Evolutionary conservation across 1,140 invertebrate genomes (phyloP).

Genomic region (Gerris buenoi): DNA sequence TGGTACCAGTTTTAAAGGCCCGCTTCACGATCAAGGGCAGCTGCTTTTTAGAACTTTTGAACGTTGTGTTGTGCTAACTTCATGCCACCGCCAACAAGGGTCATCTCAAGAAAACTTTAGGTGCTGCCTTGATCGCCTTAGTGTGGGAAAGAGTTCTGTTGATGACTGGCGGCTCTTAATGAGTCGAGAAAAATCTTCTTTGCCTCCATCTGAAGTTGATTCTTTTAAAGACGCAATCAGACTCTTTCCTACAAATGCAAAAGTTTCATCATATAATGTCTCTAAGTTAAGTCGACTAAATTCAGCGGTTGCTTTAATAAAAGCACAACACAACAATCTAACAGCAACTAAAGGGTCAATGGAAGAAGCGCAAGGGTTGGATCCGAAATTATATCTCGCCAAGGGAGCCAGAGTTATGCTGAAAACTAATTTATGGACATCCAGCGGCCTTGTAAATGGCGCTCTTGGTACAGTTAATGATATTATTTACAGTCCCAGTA

Average conservation of each 20-base stretch:
- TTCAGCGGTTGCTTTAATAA: neutral
- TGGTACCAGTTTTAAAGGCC: neutral
- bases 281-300: neutral
- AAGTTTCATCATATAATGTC: neutral
- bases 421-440: neutral
- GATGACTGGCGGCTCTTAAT: neutral
- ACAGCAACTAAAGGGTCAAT: neutral
- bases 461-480: neutral
- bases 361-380: neutral
- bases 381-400: neutral
- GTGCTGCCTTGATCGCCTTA: neutral
- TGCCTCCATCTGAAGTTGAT: neutral
- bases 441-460: neutral
- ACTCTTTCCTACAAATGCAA: neutral
- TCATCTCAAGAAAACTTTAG: neutral
- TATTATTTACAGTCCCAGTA: too few relatives aligned
- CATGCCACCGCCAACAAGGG: neutral
- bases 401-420: neutral
- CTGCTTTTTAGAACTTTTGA: neutral
- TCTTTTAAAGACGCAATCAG: neutral
- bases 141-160: neutral
- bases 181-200: neutral
- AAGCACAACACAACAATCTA: neutral
- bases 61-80: neutral
- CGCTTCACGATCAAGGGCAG: neutral